Evolutionary conservation across 2,888 invertebrate species (phyloP).

Genomic region (Theretra japonica): DNA sequence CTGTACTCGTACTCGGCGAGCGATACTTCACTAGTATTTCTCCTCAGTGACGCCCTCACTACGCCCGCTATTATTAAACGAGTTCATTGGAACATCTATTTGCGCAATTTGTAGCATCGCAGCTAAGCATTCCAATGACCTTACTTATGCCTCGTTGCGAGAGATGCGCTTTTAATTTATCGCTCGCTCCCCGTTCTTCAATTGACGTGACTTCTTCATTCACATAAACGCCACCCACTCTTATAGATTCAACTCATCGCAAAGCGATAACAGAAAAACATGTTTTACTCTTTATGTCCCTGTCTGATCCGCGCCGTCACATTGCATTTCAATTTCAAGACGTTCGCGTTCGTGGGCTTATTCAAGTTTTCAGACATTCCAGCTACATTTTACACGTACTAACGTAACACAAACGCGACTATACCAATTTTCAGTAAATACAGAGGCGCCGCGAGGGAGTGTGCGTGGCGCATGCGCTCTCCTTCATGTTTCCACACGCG

Average conservation of each 20-base stretch:
- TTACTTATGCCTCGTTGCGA: constrained; percentile 50
- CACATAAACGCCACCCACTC: constrained; percentile 24
- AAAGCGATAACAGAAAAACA: neutral
- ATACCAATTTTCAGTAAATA: constrained; percentile 43
- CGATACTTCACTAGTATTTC: constrained; percentile 58
- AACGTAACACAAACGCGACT: constrained; percentile 52
- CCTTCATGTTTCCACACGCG: constrained; percentile 61
- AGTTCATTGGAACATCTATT: constrained; percentile 85
- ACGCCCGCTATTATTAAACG: constrained; percentile 82
- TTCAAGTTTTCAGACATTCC: constrained; percentile 54
- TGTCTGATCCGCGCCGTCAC: constrained; percentile 3
- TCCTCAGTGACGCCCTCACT: constrained; percentile 76
- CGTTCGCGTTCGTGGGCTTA: constrained; percentile 26
- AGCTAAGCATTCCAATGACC: constrained; percentile 77
- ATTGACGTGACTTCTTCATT: constrained; percentile 22
- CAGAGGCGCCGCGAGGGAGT: constrained; percentile 45
- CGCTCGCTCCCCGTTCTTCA: constrained; percentile 17
- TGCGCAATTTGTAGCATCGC: constrained; percentile 81
- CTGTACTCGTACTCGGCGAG: constrained; percentile 50
- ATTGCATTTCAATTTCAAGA: constrained; percentile 36
- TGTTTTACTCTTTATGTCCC: neutral
- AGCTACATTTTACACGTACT: constrained; percentile 51
- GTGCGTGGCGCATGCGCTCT: constrained; percentile 79
- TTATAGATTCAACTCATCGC: neutral
- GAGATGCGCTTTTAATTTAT: constrained; percentile 30